A percentile compares a stretch with the other conserved stretches of the same genome.
Conservation (phyloP, 2,113 vertebrate species). For the Phyllopteryx taeniolatus region DNA sequence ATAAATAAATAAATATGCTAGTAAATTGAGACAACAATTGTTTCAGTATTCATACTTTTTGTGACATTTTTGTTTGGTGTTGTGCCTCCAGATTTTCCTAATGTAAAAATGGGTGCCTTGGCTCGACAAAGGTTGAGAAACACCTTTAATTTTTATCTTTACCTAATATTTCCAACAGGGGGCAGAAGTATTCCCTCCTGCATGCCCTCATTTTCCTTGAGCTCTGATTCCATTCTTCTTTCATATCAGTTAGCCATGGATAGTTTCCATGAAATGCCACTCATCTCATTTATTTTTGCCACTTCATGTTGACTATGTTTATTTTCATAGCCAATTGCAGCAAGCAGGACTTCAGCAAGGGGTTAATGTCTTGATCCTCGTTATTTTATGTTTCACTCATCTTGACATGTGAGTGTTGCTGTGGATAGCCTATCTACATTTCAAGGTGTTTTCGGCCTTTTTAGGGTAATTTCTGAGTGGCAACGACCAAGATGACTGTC, state of each 20-base stretch:
- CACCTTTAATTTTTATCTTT: not conserved
- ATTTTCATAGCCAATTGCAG: not conserved
- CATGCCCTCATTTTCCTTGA: constrained; percentile 9
- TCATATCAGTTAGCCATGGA: constrained; percentile 5
- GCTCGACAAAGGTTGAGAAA: no score
- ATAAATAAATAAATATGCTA: no score
- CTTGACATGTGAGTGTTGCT: constrained; percentile 45
- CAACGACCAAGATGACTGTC: constrained; percentile 49
- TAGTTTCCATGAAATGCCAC: not conserved
- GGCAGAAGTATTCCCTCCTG: constrained; percentile 33
- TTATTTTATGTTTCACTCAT: constrained; percentile 39
- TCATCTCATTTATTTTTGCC: constrained; percentile 8
- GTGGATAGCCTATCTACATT: constrained; percentile 31
- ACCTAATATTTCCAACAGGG: constrained; percentile 46
- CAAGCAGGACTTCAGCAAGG: constrained; percentile 1
- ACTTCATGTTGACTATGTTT: not conserved
- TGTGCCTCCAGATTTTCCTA: no score
- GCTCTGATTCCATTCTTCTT: not conserved
- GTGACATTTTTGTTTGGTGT: no score
- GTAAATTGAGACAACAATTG: no score
- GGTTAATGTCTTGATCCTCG: not conserved
- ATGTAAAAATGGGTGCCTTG: no score
- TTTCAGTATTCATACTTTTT: no score
- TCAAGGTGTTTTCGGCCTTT: constrained; percentile 35
- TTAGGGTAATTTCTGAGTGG: constrained; percentile 48